phyloP scores from a whole-genome alignment of 2,888 invertebrate species.

The Ischnura elegans region DNA sequence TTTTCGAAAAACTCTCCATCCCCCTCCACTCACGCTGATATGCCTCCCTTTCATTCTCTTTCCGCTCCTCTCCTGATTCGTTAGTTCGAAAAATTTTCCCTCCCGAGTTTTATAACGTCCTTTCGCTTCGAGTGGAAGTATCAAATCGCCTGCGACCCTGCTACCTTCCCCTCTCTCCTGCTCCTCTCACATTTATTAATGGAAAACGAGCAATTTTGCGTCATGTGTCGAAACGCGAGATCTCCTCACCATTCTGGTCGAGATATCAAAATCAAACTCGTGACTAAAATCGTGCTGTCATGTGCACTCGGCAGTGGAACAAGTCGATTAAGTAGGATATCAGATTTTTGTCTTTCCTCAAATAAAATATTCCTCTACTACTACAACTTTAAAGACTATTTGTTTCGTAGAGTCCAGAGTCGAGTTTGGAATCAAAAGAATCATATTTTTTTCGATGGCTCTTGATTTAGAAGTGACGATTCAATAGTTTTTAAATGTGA shows the following conservation, averaged over 20 bases:
- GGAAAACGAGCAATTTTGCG: slow-evolving; percentile 1
- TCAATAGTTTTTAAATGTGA: too few relatives aligned
- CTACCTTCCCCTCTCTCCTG: too few relatives aligned
- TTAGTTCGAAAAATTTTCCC: neutral
- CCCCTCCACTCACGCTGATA: neutral
- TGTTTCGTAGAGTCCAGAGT: too few relatives aligned
- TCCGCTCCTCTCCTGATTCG: neutral
- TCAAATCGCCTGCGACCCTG: neutral
- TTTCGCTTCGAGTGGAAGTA: neutral
- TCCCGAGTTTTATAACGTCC: neutral
- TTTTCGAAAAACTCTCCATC: neutral
- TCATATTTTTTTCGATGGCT: too few relatives aligned
- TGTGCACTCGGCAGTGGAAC: too few relatives aligned
- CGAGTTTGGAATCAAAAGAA: too few relatives aligned
- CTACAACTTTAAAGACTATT: too few relatives aligned
- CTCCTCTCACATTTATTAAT: neutral
- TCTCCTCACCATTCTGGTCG: neutral
- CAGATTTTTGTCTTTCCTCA: too few relatives aligned
- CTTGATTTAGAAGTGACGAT: too few relatives aligned
- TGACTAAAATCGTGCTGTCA: neutral
- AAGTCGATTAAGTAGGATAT: too few relatives aligned
- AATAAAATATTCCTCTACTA: too few relatives aligned
- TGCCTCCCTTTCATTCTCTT: neutral
- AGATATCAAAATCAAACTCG: neutral
- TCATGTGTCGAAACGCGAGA: neutral